Percentiles rank a stretch among this genome's conserved stretches.
phyloP scores from a whole-genome alignment of 2,113 vertebrate species.

The Misgurnus anguillicaudatus region DNA sequence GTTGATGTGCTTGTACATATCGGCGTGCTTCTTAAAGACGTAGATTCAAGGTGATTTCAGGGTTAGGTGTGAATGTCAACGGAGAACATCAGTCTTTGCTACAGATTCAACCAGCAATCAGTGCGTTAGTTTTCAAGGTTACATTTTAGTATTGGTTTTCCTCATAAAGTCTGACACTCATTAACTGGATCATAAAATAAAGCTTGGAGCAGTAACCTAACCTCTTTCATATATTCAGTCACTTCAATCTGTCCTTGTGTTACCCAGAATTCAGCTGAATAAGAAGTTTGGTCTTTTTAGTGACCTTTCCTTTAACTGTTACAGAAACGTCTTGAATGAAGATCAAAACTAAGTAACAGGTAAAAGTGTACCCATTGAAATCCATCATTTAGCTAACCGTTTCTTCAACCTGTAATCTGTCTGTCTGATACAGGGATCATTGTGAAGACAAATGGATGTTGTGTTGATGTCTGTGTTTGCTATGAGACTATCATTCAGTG shows the following conservation, averaged over 20 bases:
- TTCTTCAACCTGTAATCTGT: slow-evolving; percentile 16
- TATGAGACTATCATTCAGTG: neutral
- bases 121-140: slow-evolving; percentile 22
- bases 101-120: slow-evolving; percentile 18
- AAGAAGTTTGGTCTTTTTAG: neutral
- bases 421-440: slow-evolving; percentile 8
- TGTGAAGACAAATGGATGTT: neutral
- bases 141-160: slow-evolving; percentile 44
- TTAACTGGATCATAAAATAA: slow-evolving; percentile 43
- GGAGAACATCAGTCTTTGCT: slow-evolving; percentile 1
- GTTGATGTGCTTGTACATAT: neutral
- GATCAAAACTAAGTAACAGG: neutral
- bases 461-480: slow-evolving; percentile 5
- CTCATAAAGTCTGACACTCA: slow-evolving; percentile 47
- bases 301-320: neutral
- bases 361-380: neutral
- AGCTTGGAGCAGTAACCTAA: slow-evolving; percentile 1
- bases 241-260: neutral
- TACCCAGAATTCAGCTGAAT: slow-evolving; percentile 19
- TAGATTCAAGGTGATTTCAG: slow-evolving; percentile 21
- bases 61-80: slow-evolving; percentile 9
- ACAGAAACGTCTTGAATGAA: neutral
- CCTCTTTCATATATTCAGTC: slow-evolving; percentile 27
- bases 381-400: neutral
- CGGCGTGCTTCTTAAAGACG: neutral